These are phyloP conservation scores for Liasis olivaceus DNA, from an alignment of 2,797 vertebrate genomes.

Conservation along the genomic window DNA sequence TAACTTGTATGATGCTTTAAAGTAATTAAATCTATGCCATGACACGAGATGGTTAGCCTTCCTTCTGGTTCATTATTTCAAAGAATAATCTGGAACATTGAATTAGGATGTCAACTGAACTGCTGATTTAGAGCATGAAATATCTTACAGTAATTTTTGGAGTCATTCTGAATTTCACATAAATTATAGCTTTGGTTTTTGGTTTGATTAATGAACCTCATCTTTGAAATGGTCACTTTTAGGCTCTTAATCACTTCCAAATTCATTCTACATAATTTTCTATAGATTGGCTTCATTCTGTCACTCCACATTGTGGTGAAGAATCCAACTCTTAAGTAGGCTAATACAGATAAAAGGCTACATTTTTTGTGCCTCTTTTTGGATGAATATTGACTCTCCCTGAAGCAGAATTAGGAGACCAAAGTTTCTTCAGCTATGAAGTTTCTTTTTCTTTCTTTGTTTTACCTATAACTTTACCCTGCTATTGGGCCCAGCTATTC, in stretches of 20 bases:
- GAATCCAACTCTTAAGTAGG: neutral
- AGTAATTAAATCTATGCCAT: neutral
- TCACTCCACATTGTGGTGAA: neutral
- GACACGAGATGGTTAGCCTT: neutral
- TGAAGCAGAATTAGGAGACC: neutral
- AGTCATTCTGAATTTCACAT: neutral
- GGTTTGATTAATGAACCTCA: neutral
- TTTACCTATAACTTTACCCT: neutral
- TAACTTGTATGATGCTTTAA: neutral
- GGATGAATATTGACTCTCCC: neutral
- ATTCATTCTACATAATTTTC: neutral
- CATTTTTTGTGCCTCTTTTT: neutral
- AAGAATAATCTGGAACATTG: neutral
- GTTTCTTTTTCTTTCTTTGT: neutral
- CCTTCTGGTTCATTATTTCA: conserved; percentile 8
- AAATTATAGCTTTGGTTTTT: neutral
- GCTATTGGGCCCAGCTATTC: neutral
- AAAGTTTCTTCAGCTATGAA: neutral
- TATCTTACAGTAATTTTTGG: neutral
- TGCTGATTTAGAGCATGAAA: neutral
- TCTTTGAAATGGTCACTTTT: neutral
- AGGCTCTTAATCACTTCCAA: neutral
- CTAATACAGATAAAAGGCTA: neutral
- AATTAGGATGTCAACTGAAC: neutral
- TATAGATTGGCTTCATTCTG: neutral